Evolutionary conservation across 2,797 vertebrate genomes (phyloP), one percentile per base, ranked within the genome.

Genomic region (Anguilla anguilla): DNA sequence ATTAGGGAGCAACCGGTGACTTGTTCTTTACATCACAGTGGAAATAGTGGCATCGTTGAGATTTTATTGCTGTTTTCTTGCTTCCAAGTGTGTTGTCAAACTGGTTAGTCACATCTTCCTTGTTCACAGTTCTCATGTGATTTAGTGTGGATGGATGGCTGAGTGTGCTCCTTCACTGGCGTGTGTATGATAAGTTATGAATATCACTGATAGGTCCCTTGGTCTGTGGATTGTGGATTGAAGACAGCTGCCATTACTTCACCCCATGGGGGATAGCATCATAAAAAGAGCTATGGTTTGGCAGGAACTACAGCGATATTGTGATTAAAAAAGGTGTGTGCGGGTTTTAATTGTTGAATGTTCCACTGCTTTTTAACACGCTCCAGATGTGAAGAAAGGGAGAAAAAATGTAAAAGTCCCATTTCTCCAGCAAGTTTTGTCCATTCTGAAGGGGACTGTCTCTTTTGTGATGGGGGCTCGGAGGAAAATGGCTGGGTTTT

Each of bases 51-150:
- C n/a, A 69, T 87, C 64, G 35, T 53, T 87, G 11, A n/a, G 55
- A n/a, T 85, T 88, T 89, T 88, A 86, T 89, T 86, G 46, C 84
- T 88, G 86, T 89, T 89, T 91, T 90, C 81, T 69, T 83, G 89
- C 77, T 85, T 86, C 3, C 86, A 92, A 92, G 93, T 91, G 91
- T 90, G 91, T 91, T 92, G 91, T 93, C 92, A 88, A 89, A 87
- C 88, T 87, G 49, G 87, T 95, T 95, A 95, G 92, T 95, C 94
- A 95, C 88, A 69, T 87, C 79, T 89, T 90, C 86, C 90, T 92
- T 90, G 88, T 91, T 74, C 83, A 81, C 86, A 85, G 77, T 83
- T 92, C 87, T 91, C 92, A 89, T 92, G 87, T 89, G 88, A 90
- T 77, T 88, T 84, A 87, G 83, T 25, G 2, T n/a, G 59, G 89